Percentiles rank a stretch among this genome's conserved stretches.
These are phyloP conservation scores for Calosoma granatense DNA, from an alignment of 1,140 invertebrate species.

Conservation along the genomic window DNA sequence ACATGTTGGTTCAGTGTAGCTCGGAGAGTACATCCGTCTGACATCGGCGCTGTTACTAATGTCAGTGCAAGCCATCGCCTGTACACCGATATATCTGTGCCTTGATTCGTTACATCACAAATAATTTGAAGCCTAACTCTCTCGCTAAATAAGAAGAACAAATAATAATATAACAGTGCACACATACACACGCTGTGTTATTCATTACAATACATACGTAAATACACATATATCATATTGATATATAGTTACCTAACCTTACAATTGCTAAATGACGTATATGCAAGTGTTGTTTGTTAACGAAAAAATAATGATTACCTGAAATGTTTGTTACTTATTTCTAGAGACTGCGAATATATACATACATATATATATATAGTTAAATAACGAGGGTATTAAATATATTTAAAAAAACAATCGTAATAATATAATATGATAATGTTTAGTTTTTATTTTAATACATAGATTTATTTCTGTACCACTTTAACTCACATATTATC, in stretches of 20 bases:
- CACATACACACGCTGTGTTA: too few relatives aligned
- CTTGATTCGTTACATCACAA: too few relatives aligned
- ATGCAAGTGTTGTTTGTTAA: too few relatives aligned
- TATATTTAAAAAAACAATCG: too few relatives aligned
- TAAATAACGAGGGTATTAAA: not conserved
- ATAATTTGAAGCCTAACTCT: not conserved
- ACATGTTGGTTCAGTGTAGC: constrained; percentile 37
- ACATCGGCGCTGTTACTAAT: constrained; percentile 15
- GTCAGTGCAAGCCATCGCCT: too few relatives aligned
- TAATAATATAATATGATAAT: too few relatives aligned
- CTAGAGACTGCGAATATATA: not conserved
- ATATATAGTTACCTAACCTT: not conserved
- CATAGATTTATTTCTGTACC: constrained; percentile 2
- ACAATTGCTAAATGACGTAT: not conserved
- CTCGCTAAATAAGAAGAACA: not conserved
- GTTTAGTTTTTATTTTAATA: constrained; percentile 1
- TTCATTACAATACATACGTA: too few relatives aligned
- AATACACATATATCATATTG: constrained; percentile 3
- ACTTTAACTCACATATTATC: constrained; percentile 1
- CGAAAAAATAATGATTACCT: not conserved
- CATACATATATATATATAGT: not conserved
- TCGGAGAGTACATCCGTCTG: constrained; percentile 38
- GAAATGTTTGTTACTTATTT: constrained; percentile 7
- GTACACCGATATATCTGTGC: too few relatives aligned
- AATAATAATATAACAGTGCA: not conserved